Conservation (phyloP, 1,140 invertebrate species). For the Scaptomyza graminum region DNA sequence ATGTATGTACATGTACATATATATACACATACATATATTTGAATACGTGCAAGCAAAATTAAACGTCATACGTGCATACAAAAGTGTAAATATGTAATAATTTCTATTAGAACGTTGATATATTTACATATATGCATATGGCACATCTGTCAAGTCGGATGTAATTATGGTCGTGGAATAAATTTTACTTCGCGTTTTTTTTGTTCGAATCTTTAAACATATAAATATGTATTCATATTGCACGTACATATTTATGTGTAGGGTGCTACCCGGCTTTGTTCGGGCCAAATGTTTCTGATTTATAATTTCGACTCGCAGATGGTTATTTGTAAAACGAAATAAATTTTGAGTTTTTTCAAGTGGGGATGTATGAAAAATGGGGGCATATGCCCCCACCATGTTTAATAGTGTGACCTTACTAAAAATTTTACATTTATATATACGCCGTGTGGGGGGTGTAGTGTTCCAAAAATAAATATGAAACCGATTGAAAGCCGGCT, state of each 20-base stretch:
- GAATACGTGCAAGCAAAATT: slow-evolving; percentile 16
- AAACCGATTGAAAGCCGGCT: no score
- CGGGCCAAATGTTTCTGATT: neutral
- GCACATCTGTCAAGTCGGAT: neutral
- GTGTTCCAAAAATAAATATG: no score
- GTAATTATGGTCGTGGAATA: neutral
- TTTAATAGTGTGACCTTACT: no score
- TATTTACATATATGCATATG: neutral
- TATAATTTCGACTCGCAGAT: neutral
- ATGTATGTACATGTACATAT: slow-evolving; percentile 12
- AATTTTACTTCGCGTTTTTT: no score
- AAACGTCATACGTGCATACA: slow-evolving; percentile 8
- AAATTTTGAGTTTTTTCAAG: no score
- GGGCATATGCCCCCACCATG: no score
- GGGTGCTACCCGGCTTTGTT: neutral
- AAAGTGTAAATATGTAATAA: slow-evolving; percentile 9
- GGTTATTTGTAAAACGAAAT: neutral
- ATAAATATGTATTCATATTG: slow-evolving; percentile 1
- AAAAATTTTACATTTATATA: no score
- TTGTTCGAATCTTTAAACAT: neutral
- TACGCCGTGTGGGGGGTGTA: no score
- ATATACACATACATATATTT: slow-evolving; percentile 11
- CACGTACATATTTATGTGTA: neutral
- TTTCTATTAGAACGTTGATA: neutral
- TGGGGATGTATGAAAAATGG: no score